Conservation (phyloP, 2,113 vertebrate species). For the Nerophis ophidion region DNA sequence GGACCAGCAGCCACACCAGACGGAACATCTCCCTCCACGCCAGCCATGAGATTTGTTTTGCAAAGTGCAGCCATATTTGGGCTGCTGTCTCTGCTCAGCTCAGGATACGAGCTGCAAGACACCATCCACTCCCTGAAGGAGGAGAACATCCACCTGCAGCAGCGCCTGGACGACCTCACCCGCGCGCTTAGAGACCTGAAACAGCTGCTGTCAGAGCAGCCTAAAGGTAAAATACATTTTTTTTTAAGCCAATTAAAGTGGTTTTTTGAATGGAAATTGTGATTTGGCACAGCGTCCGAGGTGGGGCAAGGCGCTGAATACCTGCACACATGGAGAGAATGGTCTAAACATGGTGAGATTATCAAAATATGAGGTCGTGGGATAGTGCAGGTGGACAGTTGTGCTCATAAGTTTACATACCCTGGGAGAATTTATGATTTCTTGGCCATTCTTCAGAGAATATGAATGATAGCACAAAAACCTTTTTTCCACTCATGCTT, state of each 20-base stretch:
- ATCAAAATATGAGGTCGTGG: not conserved
- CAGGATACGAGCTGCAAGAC: conserved; percentile 63
- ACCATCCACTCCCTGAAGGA: conserved; percentile 64
- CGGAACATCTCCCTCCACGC: not conserved
- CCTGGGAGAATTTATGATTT: no score
- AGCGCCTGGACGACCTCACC: conserved; percentile 61
- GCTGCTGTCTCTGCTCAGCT: conserved; percentile 27
- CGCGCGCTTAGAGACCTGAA: conserved; percentile 55
- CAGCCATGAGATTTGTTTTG: conserved; percentile 14
- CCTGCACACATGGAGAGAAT: conserved; percentile 55
- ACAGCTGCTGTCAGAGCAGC: conserved; percentile 54
- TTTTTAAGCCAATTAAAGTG: not conserved
- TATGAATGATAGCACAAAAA: no score
- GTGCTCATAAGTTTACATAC: no score
- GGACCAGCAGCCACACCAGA: conserved; percentile 1
- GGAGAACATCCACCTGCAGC: conserved; percentile 62
- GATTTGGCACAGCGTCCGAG: conserved; percentile 18
- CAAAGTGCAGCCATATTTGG: conserved; percentile 22
- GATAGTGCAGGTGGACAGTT: not conserved
- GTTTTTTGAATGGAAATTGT: not conserved
- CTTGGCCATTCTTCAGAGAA: no score
- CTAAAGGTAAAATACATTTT: conserved; percentile 40
- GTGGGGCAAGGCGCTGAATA: conserved; percentile 35
- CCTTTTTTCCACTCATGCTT: no score
- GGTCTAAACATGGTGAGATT: conserved; percentile 57